Conservation (phyloP, 2,113 vertebrate species). For the Suncus etruscus region DNA sequence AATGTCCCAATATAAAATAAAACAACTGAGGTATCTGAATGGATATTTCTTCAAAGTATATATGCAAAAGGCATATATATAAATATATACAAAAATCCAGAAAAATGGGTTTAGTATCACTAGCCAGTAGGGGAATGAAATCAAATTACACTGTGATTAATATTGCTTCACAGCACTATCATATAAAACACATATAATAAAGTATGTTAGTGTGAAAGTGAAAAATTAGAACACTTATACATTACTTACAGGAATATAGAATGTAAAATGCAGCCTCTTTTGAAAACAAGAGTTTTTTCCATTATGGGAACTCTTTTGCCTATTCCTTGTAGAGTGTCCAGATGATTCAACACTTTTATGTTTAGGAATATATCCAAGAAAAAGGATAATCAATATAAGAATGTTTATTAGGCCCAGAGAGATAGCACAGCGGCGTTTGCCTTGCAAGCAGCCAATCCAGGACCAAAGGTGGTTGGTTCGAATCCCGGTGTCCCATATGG, state of each 20-base stretch:
- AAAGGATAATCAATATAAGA: neutral
- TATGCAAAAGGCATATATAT: neutral
- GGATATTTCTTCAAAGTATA: neutral
- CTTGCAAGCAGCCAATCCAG: too few relatives aligned
- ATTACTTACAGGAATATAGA: neutral
- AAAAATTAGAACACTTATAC: neutral
- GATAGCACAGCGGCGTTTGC: too few relatives aligned
- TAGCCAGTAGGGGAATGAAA: neutral
- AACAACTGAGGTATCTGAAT: constrained; percentile 3
- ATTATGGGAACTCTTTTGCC: too few relatives aligned
- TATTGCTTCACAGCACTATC: neutral
- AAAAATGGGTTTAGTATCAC: neutral
- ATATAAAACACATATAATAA: neutral
- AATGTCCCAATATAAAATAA: neutral
- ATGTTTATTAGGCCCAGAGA: too few relatives aligned
- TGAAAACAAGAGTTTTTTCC: too few relatives aligned
- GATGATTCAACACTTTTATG: neutral
- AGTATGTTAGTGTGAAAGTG: neutral
- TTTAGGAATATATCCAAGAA: neutral
- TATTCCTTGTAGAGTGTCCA: neutral
- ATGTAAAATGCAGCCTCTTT: neutral
- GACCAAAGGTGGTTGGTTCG: too few relatives aligned
- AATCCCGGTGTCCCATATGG: too few relatives aligned
- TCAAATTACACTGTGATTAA: neutral
- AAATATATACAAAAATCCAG: neutral